phyloP scores from a whole-genome alignment of 2,113 vertebrate species.

The Melanerpes aurifrons region DNA sequence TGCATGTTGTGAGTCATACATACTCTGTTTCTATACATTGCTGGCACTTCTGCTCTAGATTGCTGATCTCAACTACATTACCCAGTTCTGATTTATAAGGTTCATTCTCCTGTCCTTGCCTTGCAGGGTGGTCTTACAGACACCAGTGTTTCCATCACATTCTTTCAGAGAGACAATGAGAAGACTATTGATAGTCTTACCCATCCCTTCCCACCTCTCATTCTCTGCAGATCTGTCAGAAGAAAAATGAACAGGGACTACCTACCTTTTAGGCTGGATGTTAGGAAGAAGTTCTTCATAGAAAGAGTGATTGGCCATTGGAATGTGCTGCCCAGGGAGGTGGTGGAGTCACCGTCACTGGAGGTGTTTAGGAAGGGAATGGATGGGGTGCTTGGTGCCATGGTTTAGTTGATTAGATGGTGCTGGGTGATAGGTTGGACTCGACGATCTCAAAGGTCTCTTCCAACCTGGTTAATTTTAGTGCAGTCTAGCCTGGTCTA shows the following conservation, averaged over 20 bases:
- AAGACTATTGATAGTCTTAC: background rate
- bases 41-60: background rate
- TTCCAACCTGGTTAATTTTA: no score
- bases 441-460: no score
- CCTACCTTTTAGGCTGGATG: no score
- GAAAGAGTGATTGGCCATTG: no score
- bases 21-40: background rate
- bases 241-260: background rate
- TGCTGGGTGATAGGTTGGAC: no score
- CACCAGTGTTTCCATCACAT: background rate
- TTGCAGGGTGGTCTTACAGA: background rate
- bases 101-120: background rate
- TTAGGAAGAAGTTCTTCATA: no score
- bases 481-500: no score
- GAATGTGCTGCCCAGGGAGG: no score
- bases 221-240: background rate
- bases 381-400: no score
- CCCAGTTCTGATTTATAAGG: background rate
- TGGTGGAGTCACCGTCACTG: no score
- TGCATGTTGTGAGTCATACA: background rate
- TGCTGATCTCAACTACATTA: background rate
- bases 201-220: background rate
- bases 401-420: no score
- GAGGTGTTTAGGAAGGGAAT: no score
- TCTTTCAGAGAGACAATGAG: background rate